These are phyloP conservation scores for Plusia festucae DNA, from an alignment of 2,888 invertebrate genomes.

Conservation along the genomic window DNA sequence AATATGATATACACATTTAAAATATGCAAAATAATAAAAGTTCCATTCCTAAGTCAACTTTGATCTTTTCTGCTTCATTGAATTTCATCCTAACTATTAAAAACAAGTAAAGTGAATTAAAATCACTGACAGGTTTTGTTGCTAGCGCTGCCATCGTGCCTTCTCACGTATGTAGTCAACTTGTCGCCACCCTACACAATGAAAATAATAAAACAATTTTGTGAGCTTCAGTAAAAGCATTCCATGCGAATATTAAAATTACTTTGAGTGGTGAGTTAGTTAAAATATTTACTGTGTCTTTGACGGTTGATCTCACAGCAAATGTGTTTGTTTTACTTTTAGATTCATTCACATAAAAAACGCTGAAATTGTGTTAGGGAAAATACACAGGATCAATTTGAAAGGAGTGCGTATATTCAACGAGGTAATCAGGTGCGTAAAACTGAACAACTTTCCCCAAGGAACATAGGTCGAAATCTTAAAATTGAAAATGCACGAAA, in stretches of 20 bases:
- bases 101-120: constrained; percentile 22
- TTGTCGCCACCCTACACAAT: constrained; percentile 16
- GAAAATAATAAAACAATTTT: constrained; percentile 36
- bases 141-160: constrained; percentile 17
- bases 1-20: no score
- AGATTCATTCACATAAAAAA: neutral
- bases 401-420: no score
- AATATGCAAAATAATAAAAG: no score
- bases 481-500: no score
- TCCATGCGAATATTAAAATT: constrained; percentile 18
- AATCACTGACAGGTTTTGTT: constrained; percentile 27
- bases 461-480: no score
- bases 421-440: no score
- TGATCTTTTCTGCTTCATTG: neutral
- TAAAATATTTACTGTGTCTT: neutral
- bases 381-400: no score
- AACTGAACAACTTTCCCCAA: no score
- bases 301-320: neutral
- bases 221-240: constrained; percentile 34
- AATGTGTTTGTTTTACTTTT: neutral
- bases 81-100: neutral
- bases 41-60: neutral
- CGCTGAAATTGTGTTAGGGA: no score
- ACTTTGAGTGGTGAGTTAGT: constrained; percentile 1
- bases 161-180: constrained; percentile 28